A percentile compares a stretch with the other conserved stretches of the same genome.
These are phyloP conservation scores for Hypomesus transpacificus DNA, from an alignment of 2,113 vertebrate species.

Conservation along the genomic window DNA sequence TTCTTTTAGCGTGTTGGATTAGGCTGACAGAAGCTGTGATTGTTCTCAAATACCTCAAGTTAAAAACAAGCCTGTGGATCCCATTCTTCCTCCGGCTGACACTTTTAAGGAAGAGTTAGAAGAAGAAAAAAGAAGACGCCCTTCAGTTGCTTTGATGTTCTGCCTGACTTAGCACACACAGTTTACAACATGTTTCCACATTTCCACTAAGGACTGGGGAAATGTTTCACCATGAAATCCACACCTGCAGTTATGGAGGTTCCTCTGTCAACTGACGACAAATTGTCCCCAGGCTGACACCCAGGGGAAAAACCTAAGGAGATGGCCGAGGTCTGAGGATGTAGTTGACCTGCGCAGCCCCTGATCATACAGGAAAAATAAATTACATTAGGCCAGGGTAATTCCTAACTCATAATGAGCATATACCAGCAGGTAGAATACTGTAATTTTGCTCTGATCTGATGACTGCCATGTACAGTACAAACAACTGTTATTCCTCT, in stretches of 20 bases:
- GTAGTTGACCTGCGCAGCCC: too few relatives aligned
- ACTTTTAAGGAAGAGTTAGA: not conserved
- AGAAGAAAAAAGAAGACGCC: constrained; percentile 2
- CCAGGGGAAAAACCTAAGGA: not conserved
- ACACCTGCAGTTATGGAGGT: constrained; percentile 16
- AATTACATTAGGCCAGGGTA: too few relatives aligned
- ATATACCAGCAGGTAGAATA: too few relatives aligned
- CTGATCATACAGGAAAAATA: too few relatives aligned
- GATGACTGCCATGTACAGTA: too few relatives aligned
- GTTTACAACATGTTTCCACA: constrained; percentile 18
- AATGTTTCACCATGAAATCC: constrained; percentile 23
- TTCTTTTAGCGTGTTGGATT: not conserved
- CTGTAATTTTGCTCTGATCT: too few relatives aligned
- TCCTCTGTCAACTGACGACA: not conserved
- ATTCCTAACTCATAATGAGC: too few relatives aligned
- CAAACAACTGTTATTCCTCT: not conserved
- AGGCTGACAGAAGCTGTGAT: not conserved
- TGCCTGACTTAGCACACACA: constrained; percentile 24
- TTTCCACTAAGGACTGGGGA: constrained; percentile 37
- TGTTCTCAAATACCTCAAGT: not conserved
- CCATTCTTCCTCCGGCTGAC: not conserved
- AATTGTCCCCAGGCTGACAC: not conserved
- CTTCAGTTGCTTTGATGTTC: constrained; percentile 16
- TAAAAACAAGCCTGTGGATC: not conserved
- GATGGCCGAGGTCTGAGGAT: not conserved